These are phyloP conservation scores for Dinothrombium tinctorium DNA, from an alignment of 1,140 invertebrate genomes.

Conservation along the genomic window DNA sequence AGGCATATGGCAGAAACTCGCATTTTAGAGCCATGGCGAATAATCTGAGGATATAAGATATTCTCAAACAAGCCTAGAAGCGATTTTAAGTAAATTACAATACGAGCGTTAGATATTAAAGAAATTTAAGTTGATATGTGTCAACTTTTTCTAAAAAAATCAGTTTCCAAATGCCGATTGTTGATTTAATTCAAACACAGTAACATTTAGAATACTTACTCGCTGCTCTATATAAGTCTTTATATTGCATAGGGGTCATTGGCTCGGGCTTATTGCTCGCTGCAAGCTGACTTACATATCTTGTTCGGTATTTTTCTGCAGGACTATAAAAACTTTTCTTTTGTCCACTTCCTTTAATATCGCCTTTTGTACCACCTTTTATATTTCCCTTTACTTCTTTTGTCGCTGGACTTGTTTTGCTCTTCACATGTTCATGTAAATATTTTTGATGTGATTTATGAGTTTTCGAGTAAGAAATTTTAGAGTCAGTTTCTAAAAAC, in stretches of 20 bases:
- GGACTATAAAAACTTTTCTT: not conserved
- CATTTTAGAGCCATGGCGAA: no score
- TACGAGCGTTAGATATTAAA: no score
- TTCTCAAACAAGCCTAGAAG: no score
- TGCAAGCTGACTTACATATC: not conserved
- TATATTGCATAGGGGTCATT: not conserved
- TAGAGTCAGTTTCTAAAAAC: not conserved
- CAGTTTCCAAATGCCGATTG: no score
- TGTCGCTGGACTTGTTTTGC: not conserved
- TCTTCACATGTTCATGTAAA: not conserved
- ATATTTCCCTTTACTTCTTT: not conserved
- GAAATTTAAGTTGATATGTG: no score
- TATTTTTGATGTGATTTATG: not conserved
- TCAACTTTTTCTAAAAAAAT: no score
- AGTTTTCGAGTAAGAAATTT: not conserved
- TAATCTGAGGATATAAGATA: no score
- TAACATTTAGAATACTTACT: not conserved
- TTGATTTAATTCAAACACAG: no score
- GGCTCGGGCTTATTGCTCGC: not conserved
- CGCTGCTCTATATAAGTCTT: not conserved
- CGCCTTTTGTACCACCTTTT: not conserved
- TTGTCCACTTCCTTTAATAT: not conserved
- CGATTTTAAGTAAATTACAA: no score
- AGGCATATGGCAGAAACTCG: no score
- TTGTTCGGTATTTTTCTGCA: not conserved